Evolutionary conservation across 30 jellyfish, hydroid and myxozoan species (phyloP), one percentile per base, ranked within the genome.

Genomic region (Hydra vulgaris): DNA sequence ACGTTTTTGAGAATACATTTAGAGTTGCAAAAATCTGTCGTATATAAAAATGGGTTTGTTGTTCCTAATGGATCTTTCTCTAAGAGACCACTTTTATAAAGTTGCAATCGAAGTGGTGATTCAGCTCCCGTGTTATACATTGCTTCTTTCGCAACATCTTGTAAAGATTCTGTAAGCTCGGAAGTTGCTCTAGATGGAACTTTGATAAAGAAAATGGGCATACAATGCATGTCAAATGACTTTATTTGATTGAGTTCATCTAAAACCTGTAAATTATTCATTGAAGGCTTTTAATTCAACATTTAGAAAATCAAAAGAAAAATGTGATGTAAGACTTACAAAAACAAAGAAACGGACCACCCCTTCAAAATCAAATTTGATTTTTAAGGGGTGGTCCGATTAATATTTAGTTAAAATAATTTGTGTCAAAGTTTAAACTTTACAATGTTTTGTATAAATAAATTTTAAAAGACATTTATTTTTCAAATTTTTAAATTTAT

Each of bases 151-250:
- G 86, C 83, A 74, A 80, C 96, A 23, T 88, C 96, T 76, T 88
- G 94, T 22, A 94, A 94, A 18, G 96, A 88, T 70, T 88, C 96
- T 0, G 96, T 88, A 23, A 88, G 96, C 82, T 88, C 96, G 25
- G 77, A 81, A 18, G 95, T 83, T 54, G 95, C 85, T 23, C 95
- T 74, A 27, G 96, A 55, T 18, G 96, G 96, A n/a, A 88, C 96
- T 84, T 85, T 79, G 53, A 88, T 78, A 70, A 88, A 88, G 88
- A 88, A 88, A 19, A 88, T 84, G 3, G 96, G 95, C 26, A 69
- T 82, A 40, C 61, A 40, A 54, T 81, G 68, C 25, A 94, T 94
- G 76, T 86, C 80, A 74, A 88, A 88, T 4, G 94, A 70, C 88
- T 88, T 82, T 23, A 88, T 77, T 20, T 89, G 93, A 27, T 86